These are phyloP conservation scores for Maniola hyperantus DNA, from an alignment of 2,888 invertebrate genomes.

Conservation along the genomic window DNA sequence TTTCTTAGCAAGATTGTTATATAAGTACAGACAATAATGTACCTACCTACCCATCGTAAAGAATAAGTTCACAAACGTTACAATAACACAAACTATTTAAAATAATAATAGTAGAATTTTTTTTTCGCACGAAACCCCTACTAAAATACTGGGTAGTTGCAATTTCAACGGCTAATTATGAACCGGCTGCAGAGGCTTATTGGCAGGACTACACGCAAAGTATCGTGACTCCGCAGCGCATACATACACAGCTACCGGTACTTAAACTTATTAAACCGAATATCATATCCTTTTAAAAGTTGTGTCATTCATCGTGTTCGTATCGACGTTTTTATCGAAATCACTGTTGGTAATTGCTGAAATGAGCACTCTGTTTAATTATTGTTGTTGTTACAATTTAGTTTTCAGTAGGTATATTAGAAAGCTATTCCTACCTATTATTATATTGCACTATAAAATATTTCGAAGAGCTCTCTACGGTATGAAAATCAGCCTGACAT, in stretches of 20 bases:
- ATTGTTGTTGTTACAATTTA: background rate
- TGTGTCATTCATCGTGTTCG: conserved; percentile 27
- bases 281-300: conserved; percentile 40
- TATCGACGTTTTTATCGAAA: conserved; percentile 24
- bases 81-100: conserved; percentile 35
- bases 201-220: conserved; percentile 73
- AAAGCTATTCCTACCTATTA: background rate
- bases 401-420: background rate
- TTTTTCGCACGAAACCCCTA: conserved; percentile 38
- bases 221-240: conserved; percentile 61
- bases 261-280: conserved; percentile 60
- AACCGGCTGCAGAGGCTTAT: conserved; percentile 60
- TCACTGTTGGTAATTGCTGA: conserved; percentile 2
- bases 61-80: conserved; percentile 25
- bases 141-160: conserved; percentile 43
- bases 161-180: conserved; percentile 62
- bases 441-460: conserved; percentile 1
- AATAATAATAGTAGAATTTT: conserved; percentile 32
- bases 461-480: background rate
- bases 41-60: no score
- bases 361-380: conserved; percentile 13
- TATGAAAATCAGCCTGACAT: conserved; percentile 18
- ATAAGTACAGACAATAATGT: no score
- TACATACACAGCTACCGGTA: conserved; percentile 52
- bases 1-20: no score